A percentile compares a stretch with the other conserved stretches of the same genome.
phyloP scores from a whole-genome alignment of 2,797 vertebrate genomes.

The Chaetophractus vellerosus region DNA sequence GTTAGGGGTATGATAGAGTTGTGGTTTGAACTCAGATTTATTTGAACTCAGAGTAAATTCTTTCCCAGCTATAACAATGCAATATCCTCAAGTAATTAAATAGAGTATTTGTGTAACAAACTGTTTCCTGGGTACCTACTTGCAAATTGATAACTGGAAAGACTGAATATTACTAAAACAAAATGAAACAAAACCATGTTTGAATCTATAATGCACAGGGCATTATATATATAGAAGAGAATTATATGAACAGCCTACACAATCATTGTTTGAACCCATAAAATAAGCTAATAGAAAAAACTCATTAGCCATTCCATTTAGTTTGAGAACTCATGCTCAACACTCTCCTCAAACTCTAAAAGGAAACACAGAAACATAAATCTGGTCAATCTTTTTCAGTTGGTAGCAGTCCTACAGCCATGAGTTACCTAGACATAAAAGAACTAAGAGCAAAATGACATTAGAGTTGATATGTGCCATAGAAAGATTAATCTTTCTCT shows the following conservation, averaged over 20 bases:
- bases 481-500: background rate
- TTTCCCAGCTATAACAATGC: background rate
- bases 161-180: background rate
- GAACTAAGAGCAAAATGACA: background rate
- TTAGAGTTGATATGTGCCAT: background rate
- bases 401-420: background rate
- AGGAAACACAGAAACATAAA: background rate
- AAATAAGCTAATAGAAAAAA: slow-evolving; percentile 25
- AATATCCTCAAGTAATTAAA: slow-evolving; percentile 1
- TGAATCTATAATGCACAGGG: background rate
- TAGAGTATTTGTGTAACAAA: background rate
- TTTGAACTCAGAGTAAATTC: background rate
- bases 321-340: background rate
- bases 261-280: background rate
- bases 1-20: background rate
- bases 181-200: background rate
- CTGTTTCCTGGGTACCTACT: background rate
- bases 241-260: background rate
- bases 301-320: background rate
- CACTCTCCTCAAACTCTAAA: background rate
- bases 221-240: background rate
- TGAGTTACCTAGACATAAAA: background rate
- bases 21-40: background rate
- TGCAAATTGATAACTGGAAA: background rate
- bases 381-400: background rate